Evolutionary conservation across 2,888 invertebrate species (phyloP).

Genomic region (Drosophila mimetica): DNA sequence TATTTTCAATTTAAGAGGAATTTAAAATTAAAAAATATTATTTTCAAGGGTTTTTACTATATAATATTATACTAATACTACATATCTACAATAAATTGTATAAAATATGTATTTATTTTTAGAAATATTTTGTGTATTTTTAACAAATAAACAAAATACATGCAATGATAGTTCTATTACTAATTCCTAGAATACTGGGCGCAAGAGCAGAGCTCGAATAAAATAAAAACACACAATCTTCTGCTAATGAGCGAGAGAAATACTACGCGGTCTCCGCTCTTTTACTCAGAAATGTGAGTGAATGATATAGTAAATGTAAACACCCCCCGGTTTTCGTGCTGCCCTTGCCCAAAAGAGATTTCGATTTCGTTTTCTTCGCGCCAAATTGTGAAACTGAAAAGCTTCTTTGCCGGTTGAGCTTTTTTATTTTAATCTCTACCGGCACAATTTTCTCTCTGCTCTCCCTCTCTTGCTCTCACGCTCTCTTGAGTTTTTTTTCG

Average conservation of each 20-base stretch:
- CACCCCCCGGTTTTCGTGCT: neutral
- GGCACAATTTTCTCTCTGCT: neutral
- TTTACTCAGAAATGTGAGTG: neutral
- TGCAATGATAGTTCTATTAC: neutral
- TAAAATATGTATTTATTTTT: too few species aligned
- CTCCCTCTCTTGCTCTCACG: neutral
- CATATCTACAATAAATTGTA: too few species aligned
- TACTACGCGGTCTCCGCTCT: neutral
- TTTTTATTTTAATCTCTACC: conserved; percentile 1
- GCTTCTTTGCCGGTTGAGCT: conserved; percentile 24
- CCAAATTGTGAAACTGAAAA: conserved; percentile 37
- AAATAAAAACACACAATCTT: neutral
- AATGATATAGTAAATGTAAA: neutral
- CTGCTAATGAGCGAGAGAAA: neutral
- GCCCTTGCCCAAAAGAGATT: neutral
- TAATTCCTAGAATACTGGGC: neutral
- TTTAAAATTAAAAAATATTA: neutral
- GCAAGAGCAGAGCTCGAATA: neutral
- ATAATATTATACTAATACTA: too few species aligned
- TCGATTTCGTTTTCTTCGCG: conserved; percentile 18
- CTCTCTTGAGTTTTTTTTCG: conserved; percentile 26
- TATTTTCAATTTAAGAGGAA: neutral
- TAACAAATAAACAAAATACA: neutral
- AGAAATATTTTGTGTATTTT: too few species aligned
- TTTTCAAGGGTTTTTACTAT: too few species aligned